phyloP scores from a whole-genome alignment of 2,888 invertebrate species.

The Antheraea assamensis region DNA sequence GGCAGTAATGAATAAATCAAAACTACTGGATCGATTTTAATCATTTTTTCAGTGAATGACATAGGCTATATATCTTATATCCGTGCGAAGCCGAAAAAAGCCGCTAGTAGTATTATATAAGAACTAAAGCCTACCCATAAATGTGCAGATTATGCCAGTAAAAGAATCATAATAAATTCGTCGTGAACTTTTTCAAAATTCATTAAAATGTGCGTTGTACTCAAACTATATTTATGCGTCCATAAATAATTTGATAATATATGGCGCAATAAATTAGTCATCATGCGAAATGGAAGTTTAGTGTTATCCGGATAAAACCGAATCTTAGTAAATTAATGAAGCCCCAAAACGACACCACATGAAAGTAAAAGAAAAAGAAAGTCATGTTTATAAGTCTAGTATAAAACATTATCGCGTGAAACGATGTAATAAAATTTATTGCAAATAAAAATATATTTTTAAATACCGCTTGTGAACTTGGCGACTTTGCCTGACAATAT shows the following conservation, averaged over 20 bases:
- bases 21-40: too few species aligned
- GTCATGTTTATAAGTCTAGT: neutral
- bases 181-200: too few species aligned
- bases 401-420: neutral
- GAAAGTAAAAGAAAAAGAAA: neutral
- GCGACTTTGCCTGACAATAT: neutral
- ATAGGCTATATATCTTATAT: too few species aligned
- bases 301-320: neutral
- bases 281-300: neutral
- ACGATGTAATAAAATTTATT: neutral
- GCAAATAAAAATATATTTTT: neutral
- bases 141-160: too few species aligned
- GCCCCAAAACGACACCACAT: neutral
- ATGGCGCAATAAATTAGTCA: neutral
- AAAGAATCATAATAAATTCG: too few species aligned
- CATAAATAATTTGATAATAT: neutral
- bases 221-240: too few species aligned
- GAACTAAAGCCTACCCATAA: too few species aligned
- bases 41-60: too few species aligned
- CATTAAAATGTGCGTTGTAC: too few species aligned
- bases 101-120: too few species aligned
- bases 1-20: too few species aligned
- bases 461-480: neutral
- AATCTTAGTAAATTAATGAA: neutral
- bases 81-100: too few species aligned